Evolutionary conservation across 2,113 vertebrate species (phyloP).

Genomic region (Gymnocephalus cernua): DNA sequence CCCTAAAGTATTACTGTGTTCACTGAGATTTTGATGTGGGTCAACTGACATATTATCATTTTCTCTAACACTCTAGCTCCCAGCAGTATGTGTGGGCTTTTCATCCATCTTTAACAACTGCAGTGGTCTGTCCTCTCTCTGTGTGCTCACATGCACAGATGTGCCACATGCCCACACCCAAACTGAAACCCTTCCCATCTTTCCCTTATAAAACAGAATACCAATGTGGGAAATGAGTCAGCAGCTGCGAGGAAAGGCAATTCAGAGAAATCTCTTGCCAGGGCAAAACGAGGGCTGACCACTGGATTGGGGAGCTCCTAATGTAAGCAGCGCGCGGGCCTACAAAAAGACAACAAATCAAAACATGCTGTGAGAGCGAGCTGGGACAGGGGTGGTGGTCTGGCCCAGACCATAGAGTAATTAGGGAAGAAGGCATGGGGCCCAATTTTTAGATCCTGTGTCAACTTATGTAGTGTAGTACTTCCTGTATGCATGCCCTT

Average conservation of each 20-base stretch:
- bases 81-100: slow-evolving; percentile 48
- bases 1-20: slow-evolving; percentile 2
- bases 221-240: slow-evolving; percentile 82
- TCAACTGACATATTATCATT: slow-evolving; percentile 51
- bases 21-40: slow-evolving; percentile 36
- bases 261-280: slow-evolving; percentile 63
- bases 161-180: slow-evolving; percentile 64
- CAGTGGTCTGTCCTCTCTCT: slow-evolving; percentile 40
- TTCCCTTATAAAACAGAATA: slow-evolving; percentile 57
- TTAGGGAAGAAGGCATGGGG: slow-evolving; percentile 35
- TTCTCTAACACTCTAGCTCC: slow-evolving; percentile 30
- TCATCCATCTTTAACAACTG: slow-evolving; percentile 51
- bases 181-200: slow-evolving; percentile 57
- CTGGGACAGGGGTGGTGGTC: slow-evolving; percentile 41
- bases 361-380: slow-evolving; percentile 62
- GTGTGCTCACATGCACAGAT: slow-evolving; percentile 55
- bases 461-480: slow-evolving; percentile 40
- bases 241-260: slow-evolving; percentile 72
- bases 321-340: slow-evolving; percentile 41
- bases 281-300: slow-evolving; percentile 56
- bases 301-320: slow-evolving; percentile 50
- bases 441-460: slow-evolving; percentile 40
- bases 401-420: slow-evolving; percentile 47
- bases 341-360: slow-evolving; percentile 68
- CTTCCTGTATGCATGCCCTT: slow-evolving; percentile 17